Conservation (phyloP, 1,140 invertebrate species). For the Drosophila obscura region DNA sequence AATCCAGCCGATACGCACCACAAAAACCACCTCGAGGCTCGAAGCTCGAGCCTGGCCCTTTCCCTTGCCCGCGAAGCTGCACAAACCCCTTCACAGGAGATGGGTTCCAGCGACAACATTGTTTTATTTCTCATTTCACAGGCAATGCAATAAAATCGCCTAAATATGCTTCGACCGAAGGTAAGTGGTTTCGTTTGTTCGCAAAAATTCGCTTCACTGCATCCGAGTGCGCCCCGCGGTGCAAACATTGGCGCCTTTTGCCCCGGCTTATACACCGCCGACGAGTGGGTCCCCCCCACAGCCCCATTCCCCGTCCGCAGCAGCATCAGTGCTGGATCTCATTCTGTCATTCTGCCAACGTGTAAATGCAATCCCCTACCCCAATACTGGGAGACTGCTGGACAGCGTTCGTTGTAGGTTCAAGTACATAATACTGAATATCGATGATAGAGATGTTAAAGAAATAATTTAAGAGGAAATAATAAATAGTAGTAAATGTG, state of each 20-base stretch:
- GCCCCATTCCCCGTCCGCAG: no score
- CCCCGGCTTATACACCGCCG: neutral
- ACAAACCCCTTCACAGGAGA: neutral
- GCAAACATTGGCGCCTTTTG: slow-evolving; percentile 72
- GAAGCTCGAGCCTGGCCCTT: neutral
- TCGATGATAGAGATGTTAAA: no score
- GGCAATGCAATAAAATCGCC: slow-evolving; percentile 67
- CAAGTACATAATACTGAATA: neutral
- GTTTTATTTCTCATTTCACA: slow-evolving; percentile 78
- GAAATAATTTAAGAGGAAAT: no score
- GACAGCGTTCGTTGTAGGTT: no score
- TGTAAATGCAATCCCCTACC: slow-evolving; percentile 22
- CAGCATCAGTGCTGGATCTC: neutral
- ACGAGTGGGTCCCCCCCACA: no score
- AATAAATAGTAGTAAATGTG: no score
- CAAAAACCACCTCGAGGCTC: no score
- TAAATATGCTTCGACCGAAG: slow-evolving; percentile 58
- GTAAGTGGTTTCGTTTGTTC: slow-evolving; percentile 64
- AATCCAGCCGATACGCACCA: neutral
- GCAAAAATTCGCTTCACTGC: slow-evolving; percentile 59
- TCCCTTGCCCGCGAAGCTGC: no score
- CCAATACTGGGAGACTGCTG: neutral
- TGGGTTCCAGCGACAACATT: slow-evolving; percentile 67
- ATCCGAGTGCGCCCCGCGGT: slow-evolving; percentile 65
- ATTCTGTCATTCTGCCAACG: slow-evolving; percentile 7